Conservation (phyloP, 2,888 invertebrate species). For the Scaptomyza tumidula region DNA sequence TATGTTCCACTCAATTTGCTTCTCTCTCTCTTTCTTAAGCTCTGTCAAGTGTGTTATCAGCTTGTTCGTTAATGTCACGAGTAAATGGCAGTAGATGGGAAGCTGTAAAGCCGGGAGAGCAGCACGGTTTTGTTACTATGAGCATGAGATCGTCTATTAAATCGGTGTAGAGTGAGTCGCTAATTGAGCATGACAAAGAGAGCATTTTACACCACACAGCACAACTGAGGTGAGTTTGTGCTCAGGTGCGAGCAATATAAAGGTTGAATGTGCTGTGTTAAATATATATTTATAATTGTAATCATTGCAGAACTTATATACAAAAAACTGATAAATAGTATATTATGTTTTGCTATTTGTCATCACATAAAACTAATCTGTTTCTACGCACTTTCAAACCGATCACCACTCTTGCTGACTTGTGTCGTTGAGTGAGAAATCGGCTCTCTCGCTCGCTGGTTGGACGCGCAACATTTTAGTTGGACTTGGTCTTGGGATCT, state of each 20-base stretch:
- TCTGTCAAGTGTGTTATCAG: constrained; percentile 50
- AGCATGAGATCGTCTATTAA: constrained; percentile 9
- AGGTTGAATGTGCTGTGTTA: neutral
- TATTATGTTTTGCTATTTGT: neutral
- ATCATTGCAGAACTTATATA: neutral
- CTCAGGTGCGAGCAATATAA: neutral
- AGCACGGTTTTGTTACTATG: no score
- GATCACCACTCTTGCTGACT: constrained; percentile 20
- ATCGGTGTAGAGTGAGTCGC: neutral
- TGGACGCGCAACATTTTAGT: constrained; percentile 31
- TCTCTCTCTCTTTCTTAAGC: neutral
- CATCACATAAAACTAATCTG: neutral
- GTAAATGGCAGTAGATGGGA: constrained; percentile 38
- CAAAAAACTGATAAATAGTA: neutral
- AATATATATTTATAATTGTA: neutral
- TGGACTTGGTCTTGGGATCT: constrained; percentile 30
- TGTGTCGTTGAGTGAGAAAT: constrained; percentile 54
- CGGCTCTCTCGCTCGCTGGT: constrained; percentile 28
- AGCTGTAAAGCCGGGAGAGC: constrained; percentile 22
- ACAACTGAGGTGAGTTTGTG: neutral
- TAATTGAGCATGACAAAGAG: constrained; percentile 21
- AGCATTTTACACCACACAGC: constrained; percentile 20
- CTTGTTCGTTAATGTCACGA: constrained; percentile 57
- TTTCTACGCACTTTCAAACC: neutral
- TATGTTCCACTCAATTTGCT: constrained; percentile 28